Evolutionary conservation across 2,113 vertebrate genomes (phyloP).

Genomic region (Natator depressus): DNA sequence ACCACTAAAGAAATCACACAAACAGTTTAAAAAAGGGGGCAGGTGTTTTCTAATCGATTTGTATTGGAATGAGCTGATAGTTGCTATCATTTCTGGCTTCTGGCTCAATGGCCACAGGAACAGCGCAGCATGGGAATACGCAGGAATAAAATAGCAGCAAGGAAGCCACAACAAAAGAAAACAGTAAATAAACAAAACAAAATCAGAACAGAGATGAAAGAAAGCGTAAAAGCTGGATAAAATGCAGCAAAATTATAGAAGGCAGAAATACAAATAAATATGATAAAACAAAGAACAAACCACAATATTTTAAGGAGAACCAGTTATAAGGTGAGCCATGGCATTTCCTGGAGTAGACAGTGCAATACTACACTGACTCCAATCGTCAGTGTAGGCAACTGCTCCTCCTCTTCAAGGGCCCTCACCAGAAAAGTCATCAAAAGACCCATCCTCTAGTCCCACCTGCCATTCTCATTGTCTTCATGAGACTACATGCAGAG

Average conservation of each 20-base stretch:
- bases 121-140: not conserved
- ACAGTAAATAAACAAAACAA: not conserved
- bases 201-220: not conserved
- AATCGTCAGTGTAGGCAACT: not conserved
- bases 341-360: not conserved
- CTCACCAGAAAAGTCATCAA: not conserved
- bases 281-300: not conserved
- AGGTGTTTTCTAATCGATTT: not conserved
- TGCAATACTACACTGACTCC: not conserved
- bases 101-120: not conserved
- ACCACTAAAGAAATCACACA: not conserved
- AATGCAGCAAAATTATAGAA: not conserved
- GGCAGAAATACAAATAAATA: not conserved
- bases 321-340: not conserved
- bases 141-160: not conserved
- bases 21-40: not conserved
- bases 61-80: not conserved
- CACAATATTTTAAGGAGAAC: not conserved
- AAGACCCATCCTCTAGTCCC: not conserved
- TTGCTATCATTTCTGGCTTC: not conserved
- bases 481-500: not conserved
- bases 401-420: not conserved
- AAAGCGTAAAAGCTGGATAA: not conserved
- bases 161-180: constrained; percentile 9
- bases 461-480: not conserved